phyloP scores from a whole-genome alignment of 2,888 invertebrate species.

The Lepidocyrtinus sp. region DNA sequence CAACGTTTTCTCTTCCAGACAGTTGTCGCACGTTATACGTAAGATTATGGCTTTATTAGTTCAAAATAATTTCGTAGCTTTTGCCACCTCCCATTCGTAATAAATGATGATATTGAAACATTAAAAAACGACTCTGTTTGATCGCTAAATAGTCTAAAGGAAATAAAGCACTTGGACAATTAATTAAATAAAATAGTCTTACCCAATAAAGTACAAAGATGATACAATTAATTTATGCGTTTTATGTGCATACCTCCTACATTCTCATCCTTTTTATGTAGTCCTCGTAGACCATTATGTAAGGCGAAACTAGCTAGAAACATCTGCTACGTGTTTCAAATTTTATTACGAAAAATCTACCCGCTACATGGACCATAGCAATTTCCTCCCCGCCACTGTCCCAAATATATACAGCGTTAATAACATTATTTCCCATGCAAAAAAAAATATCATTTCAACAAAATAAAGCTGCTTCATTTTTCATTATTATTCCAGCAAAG shows the following conservation, averaged over 20 bases:
- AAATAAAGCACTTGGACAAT: no score
- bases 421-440: background rate
- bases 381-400: background rate
- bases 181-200: no score
- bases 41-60: no score
- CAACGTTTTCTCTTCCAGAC: no score
- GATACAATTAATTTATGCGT: conserved; percentile 1
- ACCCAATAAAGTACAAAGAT: no score
- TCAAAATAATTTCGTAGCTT: no score
- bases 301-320: background rate
- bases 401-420: background rate
- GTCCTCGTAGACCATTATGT: conserved; percentile 4
- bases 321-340: conserved; percentile 13
- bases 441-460: background rate
- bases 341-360: background rate
- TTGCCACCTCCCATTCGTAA: no score
- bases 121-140: no score
- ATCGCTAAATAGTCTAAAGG: no score
- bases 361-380: no score
- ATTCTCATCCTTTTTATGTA: background rate
- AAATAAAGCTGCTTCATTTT: background rate
- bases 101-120: no score
- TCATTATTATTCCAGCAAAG: background rate
- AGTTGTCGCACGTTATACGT: no score
- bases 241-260: background rate